Evolutionary conservation across 2,797 vertebrate species (phyloP), one percentile per base, ranked within the genome.

Genomic region (Sebastes elongatus): DNA sequence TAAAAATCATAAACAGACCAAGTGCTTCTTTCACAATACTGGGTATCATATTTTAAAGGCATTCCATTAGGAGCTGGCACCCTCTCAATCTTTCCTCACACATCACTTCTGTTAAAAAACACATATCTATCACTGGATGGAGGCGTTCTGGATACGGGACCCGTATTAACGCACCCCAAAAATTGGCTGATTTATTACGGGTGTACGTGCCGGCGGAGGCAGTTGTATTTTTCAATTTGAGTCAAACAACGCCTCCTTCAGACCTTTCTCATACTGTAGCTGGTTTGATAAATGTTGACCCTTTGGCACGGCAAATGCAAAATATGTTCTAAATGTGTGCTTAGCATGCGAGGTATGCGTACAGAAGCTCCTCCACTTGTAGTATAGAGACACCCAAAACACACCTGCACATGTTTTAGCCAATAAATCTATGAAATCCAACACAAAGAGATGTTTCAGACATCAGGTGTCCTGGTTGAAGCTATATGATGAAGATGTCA

Each of bases 1-100:
- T 86, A 80, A 81, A 90, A 84, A 78, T 78, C 84, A 84, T 79
- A 92, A 91, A 91, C 81, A 85, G 52, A 75, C 66, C 38, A 77
- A 89, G 85, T 86, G 78, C 78, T 84, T 87, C 85, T 89, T 82
- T 89, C 81, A 90, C 23, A 79, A 82, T 67, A 49, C 11, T 9
- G 30, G 86, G 85, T 88, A 92, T 93, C 90, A 81, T 49, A 85
- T 94, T 84, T 85, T 88, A 73, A 82, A 63, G 28, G 27, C 28
- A 55, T 85, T 86, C 90, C 91, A 93, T 92, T 92, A 92, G 30
- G 82, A 87, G 74, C 81, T 86, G 89, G 91, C 86, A 83, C 57
- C 75, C 70, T 82, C 83, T 91, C 87, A 78, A 80, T 92, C 79
- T 83, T 71, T 71, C 72, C 74, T 68, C 53, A 74, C 8, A 70